Conservation (phyloP, 2,797 vertebrate species). For the Mionectes olivaceus region DNA sequence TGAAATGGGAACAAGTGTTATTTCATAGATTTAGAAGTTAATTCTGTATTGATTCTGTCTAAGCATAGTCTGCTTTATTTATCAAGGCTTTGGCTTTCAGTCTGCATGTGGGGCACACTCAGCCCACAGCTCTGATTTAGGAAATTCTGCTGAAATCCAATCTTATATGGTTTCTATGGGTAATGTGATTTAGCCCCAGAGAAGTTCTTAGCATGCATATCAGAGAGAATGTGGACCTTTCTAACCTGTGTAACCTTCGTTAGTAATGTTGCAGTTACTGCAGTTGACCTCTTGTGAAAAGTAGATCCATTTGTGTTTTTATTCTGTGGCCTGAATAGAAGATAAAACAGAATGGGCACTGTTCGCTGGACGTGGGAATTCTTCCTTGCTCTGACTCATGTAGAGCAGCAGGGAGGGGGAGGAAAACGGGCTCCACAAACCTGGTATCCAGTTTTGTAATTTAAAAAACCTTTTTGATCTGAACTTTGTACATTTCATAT, state of each 20-base stretch:
- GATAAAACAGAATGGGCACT: slow-evolving; percentile 28
- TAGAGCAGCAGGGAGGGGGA: not conserved
- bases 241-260: not conserved
- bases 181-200: not conserved
- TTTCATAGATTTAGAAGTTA: not conserved
- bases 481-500: slow-evolving; percentile 21
- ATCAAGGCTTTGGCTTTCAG: not conserved
- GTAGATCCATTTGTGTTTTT: not conserved
- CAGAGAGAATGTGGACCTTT: not conserved
- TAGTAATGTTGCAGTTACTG: slow-evolving; percentile 9
- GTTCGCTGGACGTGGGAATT: slow-evolving; percentile 29
- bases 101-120: not conserved
- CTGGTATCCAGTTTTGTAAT: not conserved
- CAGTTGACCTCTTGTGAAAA: slow-evolving; percentile 22
- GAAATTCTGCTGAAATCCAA: not conserved
- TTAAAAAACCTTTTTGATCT: slow-evolving; percentile 37
- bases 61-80: not conserved
- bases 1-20: not conserved
- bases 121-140: not conserved
- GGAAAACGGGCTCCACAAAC: not conserved
- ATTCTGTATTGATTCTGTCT: not conserved
- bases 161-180: not conserved
- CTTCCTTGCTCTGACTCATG: slow-evolving; percentile 17
- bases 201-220: rapidly evolving
- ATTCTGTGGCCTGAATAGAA: slow-evolving; percentile 7